phyloP scores from a whole-genome alignment of 2,797 vertebrate species.

The Poecilia picta region DNA sequence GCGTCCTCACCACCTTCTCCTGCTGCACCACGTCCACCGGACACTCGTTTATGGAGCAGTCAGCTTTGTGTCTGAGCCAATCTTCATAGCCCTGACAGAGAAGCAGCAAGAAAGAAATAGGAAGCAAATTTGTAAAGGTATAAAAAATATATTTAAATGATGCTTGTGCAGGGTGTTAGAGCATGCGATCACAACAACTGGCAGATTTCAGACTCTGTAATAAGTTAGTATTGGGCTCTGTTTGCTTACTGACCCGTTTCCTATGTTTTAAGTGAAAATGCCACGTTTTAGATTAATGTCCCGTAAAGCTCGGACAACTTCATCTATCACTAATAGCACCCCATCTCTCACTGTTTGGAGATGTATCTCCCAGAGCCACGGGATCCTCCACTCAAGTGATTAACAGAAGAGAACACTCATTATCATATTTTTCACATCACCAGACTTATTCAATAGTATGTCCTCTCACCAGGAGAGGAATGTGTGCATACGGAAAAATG shows the following conservation, averaged over 20 bases:
- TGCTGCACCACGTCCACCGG: conserved; percentile 93
- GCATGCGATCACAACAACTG: conserved; percentile 17
- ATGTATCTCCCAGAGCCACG: conserved; percentile 59
- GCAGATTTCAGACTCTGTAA: conserved; percentile 57
- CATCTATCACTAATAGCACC: conserved; percentile 70
- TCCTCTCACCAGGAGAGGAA: conserved; percentile 67
- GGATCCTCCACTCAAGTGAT: conserved; percentile 64
- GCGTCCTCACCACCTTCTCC: conserved; percentile 91
- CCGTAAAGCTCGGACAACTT: conserved; percentile 55
- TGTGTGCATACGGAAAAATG: conserved; percentile 67
- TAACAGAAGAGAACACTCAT: conserved; percentile 80
- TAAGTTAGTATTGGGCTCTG: conserved; percentile 67
- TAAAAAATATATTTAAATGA: conserved; percentile 34
- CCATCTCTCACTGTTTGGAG: conserved; percentile 49
- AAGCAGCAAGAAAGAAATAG: conserved; percentile 17
- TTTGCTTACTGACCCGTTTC: conserved; percentile 62
- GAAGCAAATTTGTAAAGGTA: conserved; percentile 12
- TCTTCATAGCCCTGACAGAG: conserved; percentile 94
- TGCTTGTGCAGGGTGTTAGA: conserved; percentile 43
- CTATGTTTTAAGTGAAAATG: conserved; percentile 51
- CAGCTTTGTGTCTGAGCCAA: conserved; percentile 98
- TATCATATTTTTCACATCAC: conserved; percentile 82
- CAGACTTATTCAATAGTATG: conserved; percentile 77
- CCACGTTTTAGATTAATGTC: conserved; percentile 68
- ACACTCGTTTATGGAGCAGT: conserved; percentile 94